Percentiles rank a stretch among this genome's conserved stretches.
phyloP scores from a whole-genome alignment of 2,797 vertebrate genomes.

The Crax fasciolata region DNA sequence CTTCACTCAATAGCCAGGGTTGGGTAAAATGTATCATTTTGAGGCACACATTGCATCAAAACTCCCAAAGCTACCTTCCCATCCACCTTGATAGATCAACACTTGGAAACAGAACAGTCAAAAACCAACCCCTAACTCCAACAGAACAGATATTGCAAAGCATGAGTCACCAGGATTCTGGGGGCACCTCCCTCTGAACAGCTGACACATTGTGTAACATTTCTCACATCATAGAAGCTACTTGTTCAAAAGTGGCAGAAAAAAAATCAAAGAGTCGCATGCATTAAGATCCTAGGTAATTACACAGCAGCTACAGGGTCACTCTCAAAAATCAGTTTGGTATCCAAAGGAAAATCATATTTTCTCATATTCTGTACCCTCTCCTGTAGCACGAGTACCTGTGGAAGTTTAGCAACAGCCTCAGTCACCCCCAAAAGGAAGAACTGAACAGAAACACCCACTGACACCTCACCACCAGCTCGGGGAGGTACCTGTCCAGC shows the following conservation, averaged over 20 bases:
- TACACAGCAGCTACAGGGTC: not conserved
- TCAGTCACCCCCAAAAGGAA: not conserved
- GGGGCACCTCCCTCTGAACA: not conserved
- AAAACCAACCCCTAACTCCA: not conserved
- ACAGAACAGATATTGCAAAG: not conserved
- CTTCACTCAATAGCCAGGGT: not conserved
- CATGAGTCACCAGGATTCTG: not conserved
- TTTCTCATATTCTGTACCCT: not conserved
- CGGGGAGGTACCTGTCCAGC: slow-evolving; percentile 89
- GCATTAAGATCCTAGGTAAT: not conserved
- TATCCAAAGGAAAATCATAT: not conserved
- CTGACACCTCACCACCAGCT: not conserved
- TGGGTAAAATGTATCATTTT: not conserved
- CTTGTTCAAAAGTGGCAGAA: not conserved
- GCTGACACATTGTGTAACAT: not conserved
- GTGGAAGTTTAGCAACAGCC: not conserved
- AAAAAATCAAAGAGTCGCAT: not conserved
- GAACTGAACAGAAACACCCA: not conserved
- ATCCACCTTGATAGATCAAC: not conserved
- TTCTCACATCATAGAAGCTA: not conserved
- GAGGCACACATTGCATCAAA: not conserved
- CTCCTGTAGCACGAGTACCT: not conserved
- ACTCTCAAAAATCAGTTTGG: not conserved
- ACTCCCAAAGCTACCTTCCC: not conserved
- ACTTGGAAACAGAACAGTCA: not conserved